These are phyloP conservation scores for Pyralis farinalis DNA, from an alignment of 2,888 invertebrate species.

Conservation along the genomic window DNA sequence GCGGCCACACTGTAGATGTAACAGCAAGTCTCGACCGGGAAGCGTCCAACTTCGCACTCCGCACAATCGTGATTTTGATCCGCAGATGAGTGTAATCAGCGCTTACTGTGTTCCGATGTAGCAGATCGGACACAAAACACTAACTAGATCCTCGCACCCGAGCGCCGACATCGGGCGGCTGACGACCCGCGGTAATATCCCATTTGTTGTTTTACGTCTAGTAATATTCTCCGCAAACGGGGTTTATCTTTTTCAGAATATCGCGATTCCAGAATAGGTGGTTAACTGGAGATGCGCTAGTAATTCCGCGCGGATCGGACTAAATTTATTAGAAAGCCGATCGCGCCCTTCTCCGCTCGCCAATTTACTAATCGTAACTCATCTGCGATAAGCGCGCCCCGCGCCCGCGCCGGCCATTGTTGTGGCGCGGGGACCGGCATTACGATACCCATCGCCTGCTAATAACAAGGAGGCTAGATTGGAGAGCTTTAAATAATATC, in stretches of 20 bases:
- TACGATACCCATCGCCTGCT: constrained; percentile 35
- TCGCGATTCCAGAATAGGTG: constrained; percentile 15
- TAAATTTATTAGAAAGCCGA: constrained; percentile 64
- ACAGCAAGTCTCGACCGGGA: no score
- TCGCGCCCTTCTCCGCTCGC: constrained; percentile 59
- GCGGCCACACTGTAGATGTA: no score
- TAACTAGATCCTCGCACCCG: neutral
- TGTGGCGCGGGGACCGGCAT: constrained; percentile 16
- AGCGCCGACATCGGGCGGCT: neutral
- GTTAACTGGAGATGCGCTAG: constrained; percentile 31
- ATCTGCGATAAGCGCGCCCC: constrained; percentile 54
- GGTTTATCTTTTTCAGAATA: constrained; percentile 7
- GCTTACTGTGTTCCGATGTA: no score
- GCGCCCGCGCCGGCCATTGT: constrained; percentile 22
- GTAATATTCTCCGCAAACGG: constrained; percentile 6
- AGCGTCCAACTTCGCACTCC: no score
- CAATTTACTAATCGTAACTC: constrained; percentile 73
- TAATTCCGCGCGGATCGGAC: constrained; percentile 37
- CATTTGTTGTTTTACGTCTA: constrained; percentile 2
- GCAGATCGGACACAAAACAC: neutral
- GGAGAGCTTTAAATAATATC: constrained; percentile 44
- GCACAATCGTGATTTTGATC: no score
- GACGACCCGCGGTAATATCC: neutral
- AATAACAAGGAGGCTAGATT: constrained; percentile 45
- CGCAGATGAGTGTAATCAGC: no score